Evolutionary conservation across 2,797 vertebrate genomes (phyloP).

Genomic region (Myotis vivesi): DNA sequence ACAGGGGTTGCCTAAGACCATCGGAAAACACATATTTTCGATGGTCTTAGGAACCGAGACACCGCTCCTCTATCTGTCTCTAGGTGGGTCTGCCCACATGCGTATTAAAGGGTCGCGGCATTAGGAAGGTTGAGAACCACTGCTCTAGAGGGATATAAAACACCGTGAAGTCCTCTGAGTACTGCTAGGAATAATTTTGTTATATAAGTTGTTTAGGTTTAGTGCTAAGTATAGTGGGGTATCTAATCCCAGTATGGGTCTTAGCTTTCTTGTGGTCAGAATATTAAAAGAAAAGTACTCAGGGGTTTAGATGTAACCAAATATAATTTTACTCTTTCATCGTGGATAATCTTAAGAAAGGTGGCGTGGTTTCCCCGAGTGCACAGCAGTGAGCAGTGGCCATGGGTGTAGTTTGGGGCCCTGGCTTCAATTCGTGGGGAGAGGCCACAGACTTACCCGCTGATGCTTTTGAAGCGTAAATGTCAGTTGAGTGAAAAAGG

Average conservation of each 20-base stretch:
- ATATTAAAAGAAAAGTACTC: neutral
- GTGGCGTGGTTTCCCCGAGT: neutral
- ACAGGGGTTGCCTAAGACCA: too few species aligned
- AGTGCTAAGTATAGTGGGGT: conserved; percentile 81
- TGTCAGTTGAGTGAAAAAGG: neutral
- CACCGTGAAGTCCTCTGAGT: conserved; percentile 85
- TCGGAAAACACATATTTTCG: too few species aligned
- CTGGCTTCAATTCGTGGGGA: neutral
- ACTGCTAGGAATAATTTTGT: conserved; percentile 44
- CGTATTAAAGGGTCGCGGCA: too few species aligned
- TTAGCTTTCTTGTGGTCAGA: conserved; percentile 61
- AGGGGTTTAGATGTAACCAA: neutral
- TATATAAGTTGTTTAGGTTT: conserved; percentile 2
- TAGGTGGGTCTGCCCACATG: too few species aligned
- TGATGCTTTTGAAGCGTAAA: neutral
- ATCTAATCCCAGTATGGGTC: conserved; percentile 85
- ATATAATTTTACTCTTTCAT: neutral
- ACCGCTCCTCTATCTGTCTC: too few species aligned
- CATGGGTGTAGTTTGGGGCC: neutral
- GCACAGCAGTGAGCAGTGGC: neutral
- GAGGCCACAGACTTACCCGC: neutral
- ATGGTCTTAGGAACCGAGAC: too few species aligned
- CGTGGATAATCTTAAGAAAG: neutral
- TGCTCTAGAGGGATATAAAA: conserved; percentile 74
- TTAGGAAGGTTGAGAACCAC: too few species aligned